Evolutionary conservation across 2,888 invertebrate genomes (phyloP).

Genomic region (Pheosia tremula): DNA sequence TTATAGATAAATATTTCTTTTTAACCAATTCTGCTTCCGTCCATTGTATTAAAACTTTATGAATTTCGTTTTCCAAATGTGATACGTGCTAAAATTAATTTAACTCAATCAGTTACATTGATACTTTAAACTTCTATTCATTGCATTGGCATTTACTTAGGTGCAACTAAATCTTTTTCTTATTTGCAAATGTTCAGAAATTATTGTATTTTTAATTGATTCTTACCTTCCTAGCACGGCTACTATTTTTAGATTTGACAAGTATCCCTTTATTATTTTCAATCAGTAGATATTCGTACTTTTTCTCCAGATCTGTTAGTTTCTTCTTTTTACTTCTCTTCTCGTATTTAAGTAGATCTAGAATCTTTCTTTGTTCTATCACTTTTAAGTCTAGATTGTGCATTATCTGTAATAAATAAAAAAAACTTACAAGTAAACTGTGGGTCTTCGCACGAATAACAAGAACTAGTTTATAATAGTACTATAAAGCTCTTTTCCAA

Average conservation of each 20-base stretch:
- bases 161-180: no score
- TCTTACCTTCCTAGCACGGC: slow-evolving; percentile 86
- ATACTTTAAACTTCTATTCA: no score
- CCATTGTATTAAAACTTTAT: slow-evolving; percentile 91
- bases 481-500: no score
- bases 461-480: no score
- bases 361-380: slow-evolving; percentile 88
- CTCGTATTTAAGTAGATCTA: slow-evolving; percentile 89
- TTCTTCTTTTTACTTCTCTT: slow-evolving; percentile 86
- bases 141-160: no score
- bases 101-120: no score
- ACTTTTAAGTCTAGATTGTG: slow-evolving; percentile 87
- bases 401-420: slow-evolving; percentile 56
- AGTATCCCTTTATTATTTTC: slow-evolving; percentile 82
- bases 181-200: no score
- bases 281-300: slow-evolving; percentile 85
- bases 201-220: no score
- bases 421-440: no score
- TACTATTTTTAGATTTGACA: slow-evolving; percentile 80
- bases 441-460: no score
- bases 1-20: slow-evolving; percentile 90
- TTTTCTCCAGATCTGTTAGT: slow-evolving; percentile 83
- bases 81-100: slow-evolving; percentile 80
- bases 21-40: slow-evolving; percentile 92
- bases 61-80: slow-evolving; percentile 92